Conservation (phyloP, 2,113 vertebrate species). For the Xenus cinereus region DNA sequence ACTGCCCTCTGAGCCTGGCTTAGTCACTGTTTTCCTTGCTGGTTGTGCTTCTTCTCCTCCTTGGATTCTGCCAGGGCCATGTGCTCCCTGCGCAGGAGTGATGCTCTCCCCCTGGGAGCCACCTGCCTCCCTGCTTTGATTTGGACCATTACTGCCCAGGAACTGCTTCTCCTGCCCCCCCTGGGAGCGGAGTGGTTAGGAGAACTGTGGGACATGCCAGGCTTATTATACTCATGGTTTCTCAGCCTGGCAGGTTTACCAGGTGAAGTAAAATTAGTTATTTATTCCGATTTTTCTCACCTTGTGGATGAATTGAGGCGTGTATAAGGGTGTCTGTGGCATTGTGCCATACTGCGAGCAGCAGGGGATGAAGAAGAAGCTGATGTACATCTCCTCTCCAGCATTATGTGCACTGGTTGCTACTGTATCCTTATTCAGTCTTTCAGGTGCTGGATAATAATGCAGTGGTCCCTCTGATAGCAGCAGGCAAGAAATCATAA, state of each 20-base stretch:
- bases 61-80: accelerated
- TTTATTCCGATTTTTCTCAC: neutral
- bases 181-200: accelerated
- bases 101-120: neutral
- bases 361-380: neutral
- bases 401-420: neutral
- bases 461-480: neutral
- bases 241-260: neutral
- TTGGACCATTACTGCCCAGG: neutral
- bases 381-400: neutral
- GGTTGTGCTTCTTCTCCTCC: neutral
- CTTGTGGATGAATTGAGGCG: neutral
- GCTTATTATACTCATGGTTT: neutral
- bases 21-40: neutral
- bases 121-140: neutral
- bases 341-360: neutral
- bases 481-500: neutral
- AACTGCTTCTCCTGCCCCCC: neutral
- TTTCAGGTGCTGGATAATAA: neutral
- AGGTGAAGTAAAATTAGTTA: neutral
- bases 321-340: neutral
- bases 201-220: neutral
- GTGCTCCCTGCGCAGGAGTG: accelerated
- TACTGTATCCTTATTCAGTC: neutral
- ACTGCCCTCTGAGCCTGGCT: neutral